Evolutionary conservation across 2,888 invertebrate genomes (phyloP), one percentile per base, ranked within the genome.

Genomic region (Synanthedon andrenaeformis): DNA sequence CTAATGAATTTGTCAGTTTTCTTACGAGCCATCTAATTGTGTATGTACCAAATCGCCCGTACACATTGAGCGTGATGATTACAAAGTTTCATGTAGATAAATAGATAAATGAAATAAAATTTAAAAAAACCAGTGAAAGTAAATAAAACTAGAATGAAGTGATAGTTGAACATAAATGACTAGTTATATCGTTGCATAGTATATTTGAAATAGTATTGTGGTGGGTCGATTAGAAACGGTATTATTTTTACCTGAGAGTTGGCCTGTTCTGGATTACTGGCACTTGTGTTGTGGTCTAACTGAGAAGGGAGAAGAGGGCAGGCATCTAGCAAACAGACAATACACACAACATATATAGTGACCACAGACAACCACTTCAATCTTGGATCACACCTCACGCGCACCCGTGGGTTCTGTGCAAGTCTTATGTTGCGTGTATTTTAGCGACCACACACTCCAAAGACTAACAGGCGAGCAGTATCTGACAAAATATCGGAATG

Each of bases 271-370:
- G 90, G 90, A 90, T 90, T 88, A 87, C 88, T 88, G 88, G 88
- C 88, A 92, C 90, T 92, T 92, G 92, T 92, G 92, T 92, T 92
- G 92, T 92, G 92, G 92, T 93, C 93, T 93, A 93, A 93, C 92
- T 92, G 91, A 89, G 89, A 91, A 92, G 92, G 92, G 92, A 92
- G 92, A 92, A 92, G 92, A 92, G 92, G 92, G 94, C 94, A 94
- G 94, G 94, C 94, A 94, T 94, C 94, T 94, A 94, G 94, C 94
- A 94, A 94, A 87, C 94, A 94, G 93, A 94, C 93, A 94, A 94
- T 92, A 92, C 90, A 91, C 90, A 90, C 90, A 90, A 90, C 90
- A 90, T 89, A 90, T 87, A 89, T 86, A 87, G 86, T 87, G 87
- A 86, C 85, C 87, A 87, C 86, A 86, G 85, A 86, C 82, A 85